phyloP scores from a whole-genome alignment of 1,140 invertebrate genomes.

The Aphidius gifuensis region DNA sequence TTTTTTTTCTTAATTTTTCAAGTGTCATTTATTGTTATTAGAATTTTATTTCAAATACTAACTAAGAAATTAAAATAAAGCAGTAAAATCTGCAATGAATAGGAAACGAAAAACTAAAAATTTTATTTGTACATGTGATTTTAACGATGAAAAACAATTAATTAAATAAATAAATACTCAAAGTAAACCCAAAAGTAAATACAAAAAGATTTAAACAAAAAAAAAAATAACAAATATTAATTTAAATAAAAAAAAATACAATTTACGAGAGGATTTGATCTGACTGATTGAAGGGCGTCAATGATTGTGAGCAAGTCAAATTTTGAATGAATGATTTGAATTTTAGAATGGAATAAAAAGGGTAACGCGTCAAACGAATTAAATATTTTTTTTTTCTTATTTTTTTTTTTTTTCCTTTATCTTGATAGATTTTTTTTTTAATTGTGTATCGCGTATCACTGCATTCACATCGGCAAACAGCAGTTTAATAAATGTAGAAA shows the following conservation, averaged over 20 bases:
- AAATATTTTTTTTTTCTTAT: too few species aligned
- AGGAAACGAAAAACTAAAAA: constrained; percentile 25
- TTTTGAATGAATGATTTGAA: too few species aligned
- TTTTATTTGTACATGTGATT: too few species aligned
- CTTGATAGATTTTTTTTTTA: too few species aligned
- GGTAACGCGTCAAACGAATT: too few species aligned
- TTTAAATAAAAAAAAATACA: constrained; percentile 15
- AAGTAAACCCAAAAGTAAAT: constrained; percentile 27
- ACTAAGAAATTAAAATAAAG: background rate
- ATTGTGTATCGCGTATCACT: too few species aligned
- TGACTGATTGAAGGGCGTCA: too few species aligned
- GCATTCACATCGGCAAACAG: too few species aligned
- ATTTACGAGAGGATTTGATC: constrained; percentile 25
- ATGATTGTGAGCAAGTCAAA: too few species aligned
- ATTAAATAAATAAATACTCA: constrained; percentile 43
- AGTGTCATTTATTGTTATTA: constrained; percentile 53
- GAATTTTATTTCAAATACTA: constrained; percentile 43
- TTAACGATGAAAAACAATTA: too few species aligned
- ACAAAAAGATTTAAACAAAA: background rate
- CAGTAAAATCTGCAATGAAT: background rate
- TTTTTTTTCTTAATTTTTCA: constrained; percentile 33
- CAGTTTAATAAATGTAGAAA: background rate
- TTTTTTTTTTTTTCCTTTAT: too few species aligned
- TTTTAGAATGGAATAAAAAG: too few species aligned
- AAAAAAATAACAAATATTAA: background rate